A percentile compares a stretch with the other conserved stretches of the same genome.
phyloP scores from a whole-genome alignment of 1,140 invertebrate genomes.

The Lasioglossum albipes region DNA sequence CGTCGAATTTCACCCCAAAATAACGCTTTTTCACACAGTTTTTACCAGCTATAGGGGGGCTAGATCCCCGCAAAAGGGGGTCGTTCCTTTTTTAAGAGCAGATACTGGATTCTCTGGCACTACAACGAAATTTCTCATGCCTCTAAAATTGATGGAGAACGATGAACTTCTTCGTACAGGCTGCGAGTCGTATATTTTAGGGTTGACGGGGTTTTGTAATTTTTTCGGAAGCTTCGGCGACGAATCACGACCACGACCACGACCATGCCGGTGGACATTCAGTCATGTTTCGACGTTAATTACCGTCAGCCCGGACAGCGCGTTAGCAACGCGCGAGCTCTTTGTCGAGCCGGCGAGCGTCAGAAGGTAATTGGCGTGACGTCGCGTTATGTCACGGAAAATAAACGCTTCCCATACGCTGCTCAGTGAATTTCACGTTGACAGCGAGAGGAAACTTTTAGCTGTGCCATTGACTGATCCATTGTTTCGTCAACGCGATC shows the following conservation, averaged over 20 bases:
- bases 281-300: constrained; percentile 37
- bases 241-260: neutral
- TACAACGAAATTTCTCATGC: constrained; percentile 74
- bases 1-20: constrained; percentile 78
- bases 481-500: neutral
- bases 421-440: neutral
- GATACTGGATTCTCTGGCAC: constrained; percentile 17
- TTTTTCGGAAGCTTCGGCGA: no score
- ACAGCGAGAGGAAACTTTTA: neutral
- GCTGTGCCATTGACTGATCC: neutral
- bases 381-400: constrained; percentile 64
- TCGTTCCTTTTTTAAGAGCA: constrained; percentile 38
- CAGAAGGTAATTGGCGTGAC: constrained; percentile 71
- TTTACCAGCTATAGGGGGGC: constrained; percentile 70
- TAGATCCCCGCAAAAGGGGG: constrained; percentile 34
- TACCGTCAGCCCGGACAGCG: constrained; percentile 17
- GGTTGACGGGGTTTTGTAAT: no score
- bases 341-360: constrained; percentile 42
- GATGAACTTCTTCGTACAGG: neutral
- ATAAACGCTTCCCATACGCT: constrained; percentile 28
- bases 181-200: neutral
- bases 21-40: constrained; percentile 81
- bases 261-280: constrained; percentile 13
- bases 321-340: constrained; percentile 44
- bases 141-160: neutral